These are phyloP conservation scores for Salpingus planirostris DNA, from an alignment of 2,888 invertebrate species.

Conservation along the genomic window DNA sequence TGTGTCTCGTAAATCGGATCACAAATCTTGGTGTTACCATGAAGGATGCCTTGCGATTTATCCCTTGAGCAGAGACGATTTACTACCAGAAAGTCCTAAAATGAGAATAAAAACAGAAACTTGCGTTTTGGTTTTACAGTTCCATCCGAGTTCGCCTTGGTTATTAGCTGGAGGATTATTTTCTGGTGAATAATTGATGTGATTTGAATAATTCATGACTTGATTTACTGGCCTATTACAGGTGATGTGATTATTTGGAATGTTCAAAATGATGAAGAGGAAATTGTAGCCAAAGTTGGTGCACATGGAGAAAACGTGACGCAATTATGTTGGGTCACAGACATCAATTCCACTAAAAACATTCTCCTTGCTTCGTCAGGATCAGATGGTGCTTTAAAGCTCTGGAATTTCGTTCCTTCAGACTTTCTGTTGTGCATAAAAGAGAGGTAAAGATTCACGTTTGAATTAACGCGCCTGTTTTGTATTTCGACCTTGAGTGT, in stretches of 20 bases:
- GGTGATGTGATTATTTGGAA: slow-evolving; percentile 34
- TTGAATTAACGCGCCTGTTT: too few species aligned
- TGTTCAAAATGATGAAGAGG: slow-evolving; percentile 31
- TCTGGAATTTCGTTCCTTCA: slow-evolving; percentile 31
- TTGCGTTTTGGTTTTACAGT: slow-evolving; percentile 42
- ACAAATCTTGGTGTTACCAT: slow-evolving; percentile 41
- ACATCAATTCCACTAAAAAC: slow-evolving; percentile 27
- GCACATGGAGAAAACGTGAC: slow-evolving; percentile 35
- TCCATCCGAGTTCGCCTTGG: slow-evolving; percentile 44
- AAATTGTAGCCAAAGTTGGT: slow-evolving; percentile 22
- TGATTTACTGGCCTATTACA: too few species aligned
- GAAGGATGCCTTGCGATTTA: slow-evolving; percentile 32
- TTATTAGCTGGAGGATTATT: slow-evolving; percentile 43
- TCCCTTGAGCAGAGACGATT: slow-evolving; percentile 31
- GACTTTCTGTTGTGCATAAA: slow-evolving; percentile 17
- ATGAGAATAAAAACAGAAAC: slow-evolving; percentile 33
- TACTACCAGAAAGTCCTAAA: slow-evolving; percentile 27
- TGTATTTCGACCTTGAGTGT: too few species aligned
- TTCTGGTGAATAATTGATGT: slow-evolving; percentile 33
- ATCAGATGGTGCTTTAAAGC: slow-evolving; percentile 32
- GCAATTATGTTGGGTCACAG: slow-evolving; percentile 34
- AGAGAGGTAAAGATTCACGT: slow-evolving; percentile 20
- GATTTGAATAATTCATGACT: too few species aligned
- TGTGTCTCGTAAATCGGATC: slow-evolving; percentile 31
- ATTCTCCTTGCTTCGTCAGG: slow-evolving; percentile 32